Base-by-base conservation (phyloP, 2,888 invertebrate genomes). In the Caenorhabditis uteleia region DNA sequence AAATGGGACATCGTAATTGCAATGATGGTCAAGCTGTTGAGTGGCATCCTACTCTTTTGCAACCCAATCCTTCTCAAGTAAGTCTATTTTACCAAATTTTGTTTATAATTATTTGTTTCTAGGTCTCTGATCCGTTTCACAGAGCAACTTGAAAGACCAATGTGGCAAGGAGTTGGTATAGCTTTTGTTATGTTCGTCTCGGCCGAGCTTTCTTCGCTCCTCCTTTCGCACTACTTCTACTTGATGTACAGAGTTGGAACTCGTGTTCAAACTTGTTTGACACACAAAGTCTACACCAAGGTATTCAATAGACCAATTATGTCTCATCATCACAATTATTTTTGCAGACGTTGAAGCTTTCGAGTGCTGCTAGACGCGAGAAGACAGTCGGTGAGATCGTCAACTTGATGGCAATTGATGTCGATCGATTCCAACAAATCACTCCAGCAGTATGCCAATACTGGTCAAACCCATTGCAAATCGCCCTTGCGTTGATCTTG, bases 371-470 rank as follows among this genome's bases (percentile, higher is more conserved):
- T 5, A 80, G 85, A 31, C 82, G 84, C 27, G 80, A 83, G 23
- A 86, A 85, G 23, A 87, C 87, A 1, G 85, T 85, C 2, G 87
- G 87, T 10, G 87, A 82, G 78, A 86, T 87, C 31, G 86, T 87
- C 6, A 87, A 87, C 74, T 74, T 88, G 56, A 87, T 87, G 86
- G 83, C 86, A 8, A 85, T 86, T 39, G 86, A 86, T 64, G 83
- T 85, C n/a, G 85, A 86, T 60, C 76, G 85, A 34, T 75, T 85
- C 51, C 83, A 83, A 66, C 84, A 84, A 61, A 82, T 84, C 46
- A 74, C 83, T 5, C 81, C 81, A 6, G 77, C 77, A 59, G 78
- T 77, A 2, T 78, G 79, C 68, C 81, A 81, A 48, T 81, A 80
- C 59, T 81, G 81, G 81, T 77, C 77, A 7, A 82, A 76, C 12